Evolutionary conservation across 2,797 vertebrate species (phyloP).

Genomic region (Chromobotia macracanthus): DNA sequence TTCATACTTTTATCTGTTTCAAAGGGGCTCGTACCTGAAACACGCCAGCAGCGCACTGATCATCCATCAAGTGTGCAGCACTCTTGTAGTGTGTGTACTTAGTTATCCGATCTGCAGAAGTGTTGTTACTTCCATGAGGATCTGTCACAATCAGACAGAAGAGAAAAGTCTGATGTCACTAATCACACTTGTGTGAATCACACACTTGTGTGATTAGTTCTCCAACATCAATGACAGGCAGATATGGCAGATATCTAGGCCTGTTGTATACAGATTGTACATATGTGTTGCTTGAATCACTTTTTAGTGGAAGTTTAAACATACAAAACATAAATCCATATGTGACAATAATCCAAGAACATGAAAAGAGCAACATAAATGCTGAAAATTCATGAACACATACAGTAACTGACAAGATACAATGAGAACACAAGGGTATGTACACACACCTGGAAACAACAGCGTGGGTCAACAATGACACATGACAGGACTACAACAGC

Average conservation of each 20-base stretch:
- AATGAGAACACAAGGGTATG: too few species aligned
- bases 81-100: constrained; percentile 26
- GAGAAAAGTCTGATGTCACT: not conserved
- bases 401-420: too few species aligned
- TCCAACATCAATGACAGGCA: not conserved
- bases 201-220: not conserved
- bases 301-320: too few species aligned
- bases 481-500: too few species aligned
- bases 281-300: too few species aligned
- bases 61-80: constrained; percentile 33
- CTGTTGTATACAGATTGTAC: too few species aligned
- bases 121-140: constrained; percentile 3
- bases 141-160: constrained; percentile 1
- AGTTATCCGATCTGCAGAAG: constrained; percentile 38
- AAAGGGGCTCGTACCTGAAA: constrained; percentile 43
- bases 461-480: too few species aligned
- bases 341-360: too few species aligned
- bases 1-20: constrained; percentile 42
- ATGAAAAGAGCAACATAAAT: too few species aligned
- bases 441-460: too few species aligned
- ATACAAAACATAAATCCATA: too few species aligned
- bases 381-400: too few species aligned
- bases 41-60: constrained; percentile 7
- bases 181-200: not conserved
- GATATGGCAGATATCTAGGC: not conserved